Percentiles rank a stretch among this genome's conserved stretches.
Conservation (phyloP, 2,888 invertebrate genomes). For the Microctonus brassicae region DNA sequence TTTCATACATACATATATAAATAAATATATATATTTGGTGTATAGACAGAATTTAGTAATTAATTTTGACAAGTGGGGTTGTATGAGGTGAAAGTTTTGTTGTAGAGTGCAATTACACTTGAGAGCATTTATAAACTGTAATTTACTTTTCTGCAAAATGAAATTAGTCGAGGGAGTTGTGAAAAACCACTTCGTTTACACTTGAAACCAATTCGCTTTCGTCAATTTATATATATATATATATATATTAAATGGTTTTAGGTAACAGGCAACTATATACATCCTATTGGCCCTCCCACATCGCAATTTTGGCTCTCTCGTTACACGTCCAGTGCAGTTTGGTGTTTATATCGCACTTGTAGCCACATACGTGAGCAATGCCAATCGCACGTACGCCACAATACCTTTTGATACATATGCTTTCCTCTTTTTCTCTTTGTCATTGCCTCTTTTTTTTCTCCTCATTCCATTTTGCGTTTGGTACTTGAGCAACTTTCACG, state of each 20-base stretch:
- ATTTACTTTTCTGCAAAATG: not conserved
- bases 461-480: slow-evolving; percentile 29
- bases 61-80: not conserved
- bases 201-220: slow-evolving; percentile 5
- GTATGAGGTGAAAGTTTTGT: not conserved
- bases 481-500: slow-evolving; percentile 46
- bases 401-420: slow-evolving; percentile 25
- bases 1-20: not conserved
- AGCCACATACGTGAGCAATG: slow-evolving; percentile 27
- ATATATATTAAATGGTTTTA: not conserved
- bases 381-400: slow-evolving; percentile 31
- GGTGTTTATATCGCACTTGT: slow-evolving; percentile 14
- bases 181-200: slow-evolving; percentile 14
- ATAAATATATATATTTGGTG: not conserved
- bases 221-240: not conserved
- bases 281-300: not conserved
- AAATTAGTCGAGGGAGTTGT: not conserved
- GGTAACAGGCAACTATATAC: not conserved
- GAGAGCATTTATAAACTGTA: not conserved
- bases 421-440: not conserved
- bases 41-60: not conserved
- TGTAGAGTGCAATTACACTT: not conserved
- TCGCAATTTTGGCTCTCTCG: slow-evolving; percentile 20
- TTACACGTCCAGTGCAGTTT: slow-evolving; percentile 34
- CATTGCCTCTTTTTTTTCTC: not conserved